Evolutionary conservation across 2,113 vertebrate species (phyloP), one percentile per base, ranked within the genome.

Genomic region (Aphyosemion australe): DNA sequence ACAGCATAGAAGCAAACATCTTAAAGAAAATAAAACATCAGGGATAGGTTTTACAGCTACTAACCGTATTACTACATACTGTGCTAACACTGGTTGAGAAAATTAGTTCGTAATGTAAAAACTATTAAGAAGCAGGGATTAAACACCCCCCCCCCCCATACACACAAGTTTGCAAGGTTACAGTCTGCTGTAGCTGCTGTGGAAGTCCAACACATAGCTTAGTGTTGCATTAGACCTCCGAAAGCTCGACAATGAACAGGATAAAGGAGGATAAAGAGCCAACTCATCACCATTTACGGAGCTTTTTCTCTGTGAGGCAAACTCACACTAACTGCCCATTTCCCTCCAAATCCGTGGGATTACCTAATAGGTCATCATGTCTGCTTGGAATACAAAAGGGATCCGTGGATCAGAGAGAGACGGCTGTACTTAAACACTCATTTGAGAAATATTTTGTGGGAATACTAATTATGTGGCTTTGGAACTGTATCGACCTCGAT

Each of bases 281-380:
- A 85, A 79, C 78, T 87, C 85, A 82, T 88, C 85, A 88, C 85
- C 75, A 86, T 86, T 89, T 85, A 84, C 77, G 66, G 77, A 83
- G 85, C 80, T 59, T 70, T 72, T 74, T 86, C 83, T 76, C 71
- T 65, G 49, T 11, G 45, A 71, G 72, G 62, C 86, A 85, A 83
- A 73, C 84, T 56, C 79, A 74, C 76, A 87, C 84, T 88, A 88
- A 89, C 89, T 85, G 82, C 72, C 84, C 86, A 86, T 88, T 89
- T 88, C 83, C 79, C 52, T 75, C 69, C 60, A 84, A 90, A 90
- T 85, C 90, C 87, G 76, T 9, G 9, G 82, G 90, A 90, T 92
- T 90, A 92, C 86, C 83, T 84, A 85, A 91, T 88, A 91, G 89
- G 89, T 90, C 88, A 90, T 72, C 20, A 69, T 70, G 74, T 72